Conservation (phyloP, 1,140 invertebrate genomes). For the Maconellicoccus hirsutus region DNA sequence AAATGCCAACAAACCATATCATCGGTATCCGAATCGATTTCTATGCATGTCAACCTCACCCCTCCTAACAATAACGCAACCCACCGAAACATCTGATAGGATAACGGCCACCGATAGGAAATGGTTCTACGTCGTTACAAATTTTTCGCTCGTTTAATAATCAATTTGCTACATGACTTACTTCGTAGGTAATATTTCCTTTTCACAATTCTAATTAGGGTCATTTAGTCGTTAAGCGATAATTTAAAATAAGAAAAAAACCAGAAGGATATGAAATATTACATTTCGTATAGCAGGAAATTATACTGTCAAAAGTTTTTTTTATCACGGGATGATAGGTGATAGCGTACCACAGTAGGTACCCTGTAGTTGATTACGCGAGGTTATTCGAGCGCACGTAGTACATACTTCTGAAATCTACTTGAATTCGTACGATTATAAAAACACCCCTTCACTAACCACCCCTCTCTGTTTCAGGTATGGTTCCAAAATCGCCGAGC, state of each 20-base stretch:
- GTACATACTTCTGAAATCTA: too few relatives aligned
- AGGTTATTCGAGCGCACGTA: too few relatives aligned
- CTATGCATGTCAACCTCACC: too few relatives aligned
- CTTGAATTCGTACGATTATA: too few relatives aligned
- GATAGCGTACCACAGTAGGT: not conserved
- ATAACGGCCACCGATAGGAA: too few relatives aligned
- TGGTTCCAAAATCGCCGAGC: conserved; percentile 94
- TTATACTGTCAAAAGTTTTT: not conserved
- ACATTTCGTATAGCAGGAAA: not conserved
- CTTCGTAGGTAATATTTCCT: not conserved
- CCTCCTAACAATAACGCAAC: too few relatives aligned
- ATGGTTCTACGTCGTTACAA: too few relatives aligned
- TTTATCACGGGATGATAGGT: too few relatives aligned
- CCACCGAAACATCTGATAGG: too few relatives aligned
- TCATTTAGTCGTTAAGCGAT: not conserved
- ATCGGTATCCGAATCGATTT: too few relatives aligned
- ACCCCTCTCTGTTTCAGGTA: conserved; percentile 50
- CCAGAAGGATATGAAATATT: not conserved
- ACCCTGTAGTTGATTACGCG: too few relatives aligned
- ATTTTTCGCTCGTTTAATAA: conserved; percentile 9
- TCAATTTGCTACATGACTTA: not conserved
- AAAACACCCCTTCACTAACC: not conserved
- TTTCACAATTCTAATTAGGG: not conserved
- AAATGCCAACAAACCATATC: too few relatives aligned
- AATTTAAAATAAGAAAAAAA: not conserved